Conservation (phyloP, 2,888 invertebrate species). For the Alcis repandata region DNA sequence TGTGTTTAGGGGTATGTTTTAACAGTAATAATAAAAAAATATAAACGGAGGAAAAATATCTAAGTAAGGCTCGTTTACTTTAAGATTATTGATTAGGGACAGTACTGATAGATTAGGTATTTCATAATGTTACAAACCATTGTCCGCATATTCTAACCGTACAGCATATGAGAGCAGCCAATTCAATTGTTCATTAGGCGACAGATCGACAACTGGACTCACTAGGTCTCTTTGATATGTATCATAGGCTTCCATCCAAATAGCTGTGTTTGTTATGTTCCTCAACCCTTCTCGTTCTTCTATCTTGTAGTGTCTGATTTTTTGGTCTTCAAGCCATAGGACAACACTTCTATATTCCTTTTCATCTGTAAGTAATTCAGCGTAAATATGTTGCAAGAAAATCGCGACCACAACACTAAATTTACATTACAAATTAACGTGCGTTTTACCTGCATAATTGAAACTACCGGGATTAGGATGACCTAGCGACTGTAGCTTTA, state of each 20-base stretch:
- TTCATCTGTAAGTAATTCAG: conserved; percentile 88
- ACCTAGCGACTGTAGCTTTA: conserved; percentile 92
- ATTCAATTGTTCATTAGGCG: conserved; percentile 90
- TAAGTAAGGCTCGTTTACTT: too few species aligned
- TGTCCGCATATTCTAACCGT: conserved; percentile 93
- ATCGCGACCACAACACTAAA: not conserved
- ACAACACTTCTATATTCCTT: conserved; percentile 92
- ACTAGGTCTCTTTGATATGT: conserved; percentile 92
- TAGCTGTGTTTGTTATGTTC: conserved; percentile 85
- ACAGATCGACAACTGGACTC: conserved; percentile 88
- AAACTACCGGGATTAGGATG: conserved; percentile 91
- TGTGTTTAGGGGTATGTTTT: too few species aligned
- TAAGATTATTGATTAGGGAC: too few species aligned
- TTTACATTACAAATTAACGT: not conserved
- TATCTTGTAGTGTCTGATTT: conserved; percentile 94
- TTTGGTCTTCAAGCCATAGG: conserved; percentile 97
- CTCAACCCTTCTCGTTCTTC: conserved; percentile 92
- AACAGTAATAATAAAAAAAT: too few species aligned
- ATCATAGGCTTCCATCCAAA: conserved; percentile 91
- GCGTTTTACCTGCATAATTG: conserved; percentile 88
- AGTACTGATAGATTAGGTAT: not conserved
- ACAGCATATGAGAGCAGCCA: conserved; percentile 95
- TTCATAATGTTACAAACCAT: conserved; percentile 81
- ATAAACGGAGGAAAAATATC: too few species aligned
- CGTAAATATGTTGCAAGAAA: not conserved